Percentiles rank a stretch among this genome's conserved stretches.
Conservation (phyloP, 92 coral and sea anemone genomes). For the Plumapathes pennacea region DNA sequence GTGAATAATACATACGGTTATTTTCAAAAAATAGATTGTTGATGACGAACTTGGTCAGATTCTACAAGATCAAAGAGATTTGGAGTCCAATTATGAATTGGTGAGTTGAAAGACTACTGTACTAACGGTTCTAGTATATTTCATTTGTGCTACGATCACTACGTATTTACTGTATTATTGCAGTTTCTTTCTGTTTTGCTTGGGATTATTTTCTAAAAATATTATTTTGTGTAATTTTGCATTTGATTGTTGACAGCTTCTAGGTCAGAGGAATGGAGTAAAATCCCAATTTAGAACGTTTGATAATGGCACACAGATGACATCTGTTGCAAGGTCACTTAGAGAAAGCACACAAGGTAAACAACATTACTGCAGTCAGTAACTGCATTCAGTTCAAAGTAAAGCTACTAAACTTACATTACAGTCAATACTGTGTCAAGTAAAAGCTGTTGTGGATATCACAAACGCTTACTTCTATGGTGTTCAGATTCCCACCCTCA, state of each 20-base stretch:
- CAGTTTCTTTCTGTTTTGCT: too few relatives aligned
- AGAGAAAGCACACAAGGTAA: constrained; percentile 88
- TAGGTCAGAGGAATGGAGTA: constrained; percentile 73
- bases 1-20: background rate
- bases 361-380: background rate
- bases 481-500: too few relatives aligned
- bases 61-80: constrained; percentile 83
- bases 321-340: constrained; percentile 61
- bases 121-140: background rate
- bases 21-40: too few relatives aligned
- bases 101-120: constrained; percentile 46
- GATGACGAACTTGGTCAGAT: constrained; percentile 92
- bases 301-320: constrained; percentile 61
- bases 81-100: constrained; percentile 83
- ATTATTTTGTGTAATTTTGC: too few relatives aligned
- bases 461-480: too few relatives aligned
- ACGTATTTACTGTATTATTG: too few relatives aligned
- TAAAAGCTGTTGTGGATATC: too few relatives aligned
- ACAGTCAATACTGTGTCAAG: too few relatives aligned
- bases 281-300: constrained; percentile 53
- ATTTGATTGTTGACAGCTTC: constrained; percentile 60
- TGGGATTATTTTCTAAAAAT: too few relatives aligned
- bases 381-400: too few relatives aligned
- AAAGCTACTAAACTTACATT: too few relatives aligned
- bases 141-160: too few relatives aligned